Base-by-base conservation (phyloP, 2,888 invertebrate species). In the Perizoma flavofasciatum region DNA sequence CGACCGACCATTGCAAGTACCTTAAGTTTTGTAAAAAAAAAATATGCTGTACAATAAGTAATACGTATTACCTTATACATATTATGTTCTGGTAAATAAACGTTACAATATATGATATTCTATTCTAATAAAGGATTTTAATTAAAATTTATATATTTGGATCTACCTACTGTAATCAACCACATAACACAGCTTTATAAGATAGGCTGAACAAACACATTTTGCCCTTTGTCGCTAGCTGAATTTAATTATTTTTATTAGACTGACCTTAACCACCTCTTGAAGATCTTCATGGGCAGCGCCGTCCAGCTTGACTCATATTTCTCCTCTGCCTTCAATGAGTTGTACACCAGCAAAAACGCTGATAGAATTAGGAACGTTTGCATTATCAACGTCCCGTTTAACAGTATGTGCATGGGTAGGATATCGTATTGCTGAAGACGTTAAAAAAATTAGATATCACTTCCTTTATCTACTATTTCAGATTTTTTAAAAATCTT, bases 231-330 rank as follows among this genome's bases (percentile, higher is more conserved):
- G 6, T 7, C 45, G 1, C 22, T 22, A 22, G 22, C 22, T 22
- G 22, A 22, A 22, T 45, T 8, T 9, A 46, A 41, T n/a, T 39
- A 35, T 48, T 44, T 37, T 33, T 0, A 44, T 11, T n/a, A n/a
- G 11, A 41, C 35, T 45, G 33, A 79, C 81, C 81, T 75, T 8
- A 70, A 40, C 74, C 74, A 78, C 51, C 81, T 66, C 6, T 63
- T 34, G 0, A 77, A 6, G 4, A 75, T 55, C 0, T 58, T 63
- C 9, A 59, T 56, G 0, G 70, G 73, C 8, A 79, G 33, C 22
- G 63, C 43, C 5, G 9, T 62, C 76, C 74, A 76, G 9, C 54
- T 52, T 2, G 68, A 35, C 0, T 50, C 33, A 4, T 48, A 35
- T 32, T 61, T 67, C 46, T 77, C 76, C 0, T 56, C 47, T 5